Base-by-base conservation (phyloP, 2,888 invertebrate genomes). In the Yponomeuta sedellus region DNA sequence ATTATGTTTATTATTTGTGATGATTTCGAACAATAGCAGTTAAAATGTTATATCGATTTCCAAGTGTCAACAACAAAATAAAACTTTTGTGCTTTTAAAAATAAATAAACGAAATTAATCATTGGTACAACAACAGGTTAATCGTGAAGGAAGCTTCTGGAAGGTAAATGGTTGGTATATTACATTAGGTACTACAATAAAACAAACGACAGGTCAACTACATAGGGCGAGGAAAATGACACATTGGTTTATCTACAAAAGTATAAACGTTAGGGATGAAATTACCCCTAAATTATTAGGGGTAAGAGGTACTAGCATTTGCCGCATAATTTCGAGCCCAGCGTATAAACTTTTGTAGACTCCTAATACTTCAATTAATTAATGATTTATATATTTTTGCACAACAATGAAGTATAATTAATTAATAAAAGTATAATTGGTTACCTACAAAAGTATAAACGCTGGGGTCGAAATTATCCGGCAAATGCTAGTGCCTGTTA, bases 1-100 rank as follows among this genome's bases (percentile, higher is more conserved):
- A 88, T 90, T 90, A 88, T 82, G 44, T 86, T 88, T 88, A 89
- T 89, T 90, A 89, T 82, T 79, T 84, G 89, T 90, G 89, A 88
- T 86, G 88, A 85, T 86, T 78, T 83, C 80, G 83, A 89, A 86
- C 86, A 86, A 85, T 87, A 88, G 82, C 82, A 82, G 82, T 86
- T 68, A 67, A 68, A 88, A 85, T 84, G 84, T 85, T 86, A 88
- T 76, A 58, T 85, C 82, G 78, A 87, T 82, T 82, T 84, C 80
- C 82, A 82, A 80, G 87, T 88, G 87, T 84, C 86, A 88, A 89
- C 87, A 87, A 87, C 80, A 85, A 85, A 89, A 87, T 87, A 86
- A 91, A 85, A 85, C 85, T 82, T 86, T 86, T 89, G 91, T 91
- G 91, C 88, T 81, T 80, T 77, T 83, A 86, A 86, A 65, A 65